phyloP scores from a whole-genome alignment of 2,888 invertebrate species.

The Palloptera scutellata region DNA sequence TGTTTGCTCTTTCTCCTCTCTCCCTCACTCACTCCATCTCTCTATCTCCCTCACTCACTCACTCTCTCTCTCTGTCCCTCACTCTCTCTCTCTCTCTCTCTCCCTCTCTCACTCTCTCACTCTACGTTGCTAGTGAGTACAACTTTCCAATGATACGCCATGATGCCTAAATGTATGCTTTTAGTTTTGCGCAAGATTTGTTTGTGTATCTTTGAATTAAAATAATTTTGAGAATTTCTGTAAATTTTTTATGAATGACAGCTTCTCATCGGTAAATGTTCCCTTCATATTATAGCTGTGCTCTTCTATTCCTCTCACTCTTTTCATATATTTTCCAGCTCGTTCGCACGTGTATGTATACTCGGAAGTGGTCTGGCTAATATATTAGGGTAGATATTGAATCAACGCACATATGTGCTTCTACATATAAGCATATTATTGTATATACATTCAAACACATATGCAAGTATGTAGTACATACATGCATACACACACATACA shows the following conservation, averaged over 20 bases:
- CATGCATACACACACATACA: too few species aligned
- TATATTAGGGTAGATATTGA: too few species aligned
- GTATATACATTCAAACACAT: too few species aligned
- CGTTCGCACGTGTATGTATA: neutral
- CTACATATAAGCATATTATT: too few species aligned
- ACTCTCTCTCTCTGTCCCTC: neutral
- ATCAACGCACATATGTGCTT: too few species aligned
- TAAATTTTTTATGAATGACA: neutral
- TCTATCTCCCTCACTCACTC: neutral
- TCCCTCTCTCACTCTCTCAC: constrained; percentile 1
- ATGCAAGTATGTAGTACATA: too few species aligned
- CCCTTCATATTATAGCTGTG: too few species aligned
- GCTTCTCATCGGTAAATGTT: neutral
- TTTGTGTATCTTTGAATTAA: neutral
- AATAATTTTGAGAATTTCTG: neutral
- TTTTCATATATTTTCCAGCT: constrained; percentile 1
- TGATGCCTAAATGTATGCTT: constrained; percentile 26
- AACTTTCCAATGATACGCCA: constrained; percentile 17
- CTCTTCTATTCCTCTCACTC: neutral
- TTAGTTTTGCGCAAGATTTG: constrained; percentile 1
- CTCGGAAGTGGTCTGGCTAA: neutral
- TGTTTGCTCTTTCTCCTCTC: too few species aligned
- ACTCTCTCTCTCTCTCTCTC: neutral
- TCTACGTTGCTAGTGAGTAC: constrained; percentile 1
- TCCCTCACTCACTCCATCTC: neutral